phyloP scores from a whole-genome alignment of 2,888 invertebrate species.

The Callimorpha dominula region DNA sequence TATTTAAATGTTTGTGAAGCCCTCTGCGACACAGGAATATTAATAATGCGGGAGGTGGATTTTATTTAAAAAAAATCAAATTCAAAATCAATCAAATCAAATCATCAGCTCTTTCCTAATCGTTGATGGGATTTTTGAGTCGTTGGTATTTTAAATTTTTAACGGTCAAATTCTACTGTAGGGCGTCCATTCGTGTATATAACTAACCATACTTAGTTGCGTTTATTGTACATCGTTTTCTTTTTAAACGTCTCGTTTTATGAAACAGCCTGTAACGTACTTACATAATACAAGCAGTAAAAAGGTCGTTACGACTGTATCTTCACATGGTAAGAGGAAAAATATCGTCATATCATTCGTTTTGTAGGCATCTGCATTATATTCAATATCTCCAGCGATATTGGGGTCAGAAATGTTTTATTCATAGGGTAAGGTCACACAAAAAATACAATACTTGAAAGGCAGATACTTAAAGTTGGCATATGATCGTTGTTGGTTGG shows the following conservation, averaged over 20 bases:
- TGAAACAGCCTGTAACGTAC: conserved; percentile 14
- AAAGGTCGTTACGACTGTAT: conserved; percentile 44
- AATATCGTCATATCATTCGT: conserved; percentile 44
- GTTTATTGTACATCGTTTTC: not conserved
- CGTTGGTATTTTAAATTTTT: no score
- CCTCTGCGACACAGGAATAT: no score
- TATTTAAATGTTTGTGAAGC: no score
- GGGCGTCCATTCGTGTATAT: no score
- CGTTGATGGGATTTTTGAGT: no score
- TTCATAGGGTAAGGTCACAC: conserved; percentile 59
- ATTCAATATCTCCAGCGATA: conserved; percentile 50
- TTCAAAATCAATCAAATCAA: no score
- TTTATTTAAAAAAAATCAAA: no score
- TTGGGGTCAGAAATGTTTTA: conserved; percentile 61
- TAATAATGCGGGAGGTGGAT: no score
- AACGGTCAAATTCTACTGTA: no score
- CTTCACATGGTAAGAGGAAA: conserved; percentile 41
- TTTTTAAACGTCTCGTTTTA: conserved; percentile 17
- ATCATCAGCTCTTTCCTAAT: no score
- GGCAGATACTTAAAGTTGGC: conserved; percentile 40
- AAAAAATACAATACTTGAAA: conserved; percentile 52
- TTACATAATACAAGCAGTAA: conserved; percentile 27
- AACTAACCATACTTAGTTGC: no score
- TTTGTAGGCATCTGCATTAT: conserved; percentile 38
- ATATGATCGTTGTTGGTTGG: conserved; percentile 35